Conservation (phyloP, 2,113 vertebrate species). For the Petrocephalus microphthalmus region DNA sequence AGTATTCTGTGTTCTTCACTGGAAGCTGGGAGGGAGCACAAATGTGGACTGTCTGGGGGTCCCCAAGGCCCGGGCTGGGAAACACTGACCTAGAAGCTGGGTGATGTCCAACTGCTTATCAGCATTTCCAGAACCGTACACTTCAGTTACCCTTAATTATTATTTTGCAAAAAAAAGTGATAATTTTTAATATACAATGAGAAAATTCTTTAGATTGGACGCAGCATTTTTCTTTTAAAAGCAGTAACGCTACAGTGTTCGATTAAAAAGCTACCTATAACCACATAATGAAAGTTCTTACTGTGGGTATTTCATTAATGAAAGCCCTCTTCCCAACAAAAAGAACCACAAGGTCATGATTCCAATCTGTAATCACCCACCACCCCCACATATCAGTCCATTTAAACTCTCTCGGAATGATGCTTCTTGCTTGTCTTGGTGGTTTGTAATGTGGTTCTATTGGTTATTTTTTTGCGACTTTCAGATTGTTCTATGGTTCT, state of each 20-base stretch:
- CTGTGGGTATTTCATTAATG: background rate
- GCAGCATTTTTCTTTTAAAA: background rate
- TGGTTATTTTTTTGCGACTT: background rate
- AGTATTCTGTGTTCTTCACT: background rate
- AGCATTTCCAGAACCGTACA: background rate
- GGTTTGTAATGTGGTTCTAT: background rate
- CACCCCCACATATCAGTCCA: background rate
- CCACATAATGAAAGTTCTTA: background rate
- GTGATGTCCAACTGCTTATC: background rate
- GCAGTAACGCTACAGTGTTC: background rate
- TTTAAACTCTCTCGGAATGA: background rate
- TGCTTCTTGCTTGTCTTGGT: background rate
- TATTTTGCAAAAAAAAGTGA: constrained; percentile 1
- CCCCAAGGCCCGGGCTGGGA: background rate
- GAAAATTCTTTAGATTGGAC: background rate
- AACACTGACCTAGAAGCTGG: background rate
- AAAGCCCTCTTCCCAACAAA: background rate
- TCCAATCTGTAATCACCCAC: background rate
- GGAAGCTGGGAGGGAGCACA: background rate
- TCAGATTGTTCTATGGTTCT: background rate
- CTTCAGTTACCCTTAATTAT: background rate
- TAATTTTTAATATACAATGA: background rate
- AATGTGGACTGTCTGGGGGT: background rate
- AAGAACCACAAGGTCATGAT: background rate
- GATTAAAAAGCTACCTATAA: background rate